Base-by-base conservation (phyloP, 2,888 invertebrate species). In the Melanargia galathea region DNA sequence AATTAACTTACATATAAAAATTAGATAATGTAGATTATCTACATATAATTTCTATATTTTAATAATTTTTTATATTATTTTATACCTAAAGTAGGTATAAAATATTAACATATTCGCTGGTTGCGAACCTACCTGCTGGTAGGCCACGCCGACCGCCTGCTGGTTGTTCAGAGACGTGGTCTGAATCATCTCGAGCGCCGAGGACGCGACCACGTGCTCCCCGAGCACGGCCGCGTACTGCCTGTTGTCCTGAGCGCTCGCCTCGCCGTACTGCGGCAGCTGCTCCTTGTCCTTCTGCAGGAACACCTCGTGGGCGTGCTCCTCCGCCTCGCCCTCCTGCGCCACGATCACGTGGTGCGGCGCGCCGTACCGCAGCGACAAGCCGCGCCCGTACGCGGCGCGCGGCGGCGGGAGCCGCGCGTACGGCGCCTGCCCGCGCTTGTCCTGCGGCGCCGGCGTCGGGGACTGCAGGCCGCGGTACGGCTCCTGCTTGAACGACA, bases 151-250 rank as follows among this genome's bases (percentile, higher is more conserved):
- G 55, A 83, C 85, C 67, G 82, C 77, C 62, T 92, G 90, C 65
- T 92, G 90, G 70, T 83, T 80, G 72, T 75, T 76, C n/a, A 87
- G 78, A 18, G 86, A 74, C 20, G 86, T 80, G 8, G 84, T 82
- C 72, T 88, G 90, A 30, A 90, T 86, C 83, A 89, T 84, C 72
- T 90, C 90, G 22, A 85, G 81, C 26, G 83, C 80, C 35, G 82
- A 77, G 20, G 83, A 73, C 45, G 73, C 73, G 22, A 72, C 75
- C 45, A 72, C 73, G 65, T 84, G 86, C 10, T 87, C 88, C 43
- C 73, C 73, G 56, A 83, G 77, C 63, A 77, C 83, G 26, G 79
- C 78, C 11, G 80, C 80, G 67, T 84, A 69, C 52, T 69, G 69
- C 10, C 69, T 43, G 1, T 35, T 51, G 40, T 67, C 69, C 45